Evolutionary conservation across 2,797 vertebrate genomes (phyloP).

Genomic region (Notolabrus celidotus): DNA sequence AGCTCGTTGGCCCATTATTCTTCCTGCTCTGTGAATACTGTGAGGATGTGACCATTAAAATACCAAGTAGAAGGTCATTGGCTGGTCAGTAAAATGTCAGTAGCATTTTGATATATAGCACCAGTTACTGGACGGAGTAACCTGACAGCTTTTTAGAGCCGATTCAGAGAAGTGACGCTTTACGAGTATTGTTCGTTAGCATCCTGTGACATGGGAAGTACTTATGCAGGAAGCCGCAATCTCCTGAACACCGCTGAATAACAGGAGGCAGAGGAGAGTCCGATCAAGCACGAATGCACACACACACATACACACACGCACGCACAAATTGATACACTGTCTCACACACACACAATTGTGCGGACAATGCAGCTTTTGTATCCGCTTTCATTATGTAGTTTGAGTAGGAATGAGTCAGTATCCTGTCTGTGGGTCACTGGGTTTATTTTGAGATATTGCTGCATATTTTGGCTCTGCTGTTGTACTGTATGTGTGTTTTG

Average conservation of each 20-base stretch:
- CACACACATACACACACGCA: slow-evolving; percentile 25
- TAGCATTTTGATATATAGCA: slow-evolving; percentile 28
- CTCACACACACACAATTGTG: slow-evolving; percentile 13
- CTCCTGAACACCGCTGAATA: slow-evolving; percentile 66
- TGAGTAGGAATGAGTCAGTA: slow-evolving; percentile 62
- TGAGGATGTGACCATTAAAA: slow-evolving; percentile 24
- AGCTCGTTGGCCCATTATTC: slow-evolving; percentile 7
- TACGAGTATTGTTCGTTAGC: slow-evolving; percentile 63
- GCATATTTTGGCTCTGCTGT: slow-evolving; percentile 33
- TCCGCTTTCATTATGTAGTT: slow-evolving; percentile 39
- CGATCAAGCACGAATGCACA: slow-evolving; percentile 41
- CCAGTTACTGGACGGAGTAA: slow-evolving; percentile 26
- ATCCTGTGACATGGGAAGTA: slow-evolving; percentile 71
- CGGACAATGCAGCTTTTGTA: slow-evolving; percentile 65
- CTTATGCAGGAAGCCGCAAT: slow-evolving; percentile 68
- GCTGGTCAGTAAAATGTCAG: slow-evolving; percentile 43
- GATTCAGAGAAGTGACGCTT: slow-evolving; percentile 38
- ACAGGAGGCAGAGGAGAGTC: slow-evolving; percentile 57
- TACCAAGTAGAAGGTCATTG: slow-evolving; percentile 36
- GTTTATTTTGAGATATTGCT: slow-evolving; percentile 54
- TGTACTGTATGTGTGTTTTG: slow-evolving; percentile 17
- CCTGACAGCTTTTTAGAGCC: slow-evolving; percentile 27
- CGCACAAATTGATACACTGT: neutral
- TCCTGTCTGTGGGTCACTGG: slow-evolving; percentile 59
- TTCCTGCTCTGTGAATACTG: slow-evolving; percentile 1